Percentiles rank a stretch among this genome's conserved stretches.
Conservation (phyloP, 2,888 invertebrate species). For the Achlya flavicornis region DNA sequence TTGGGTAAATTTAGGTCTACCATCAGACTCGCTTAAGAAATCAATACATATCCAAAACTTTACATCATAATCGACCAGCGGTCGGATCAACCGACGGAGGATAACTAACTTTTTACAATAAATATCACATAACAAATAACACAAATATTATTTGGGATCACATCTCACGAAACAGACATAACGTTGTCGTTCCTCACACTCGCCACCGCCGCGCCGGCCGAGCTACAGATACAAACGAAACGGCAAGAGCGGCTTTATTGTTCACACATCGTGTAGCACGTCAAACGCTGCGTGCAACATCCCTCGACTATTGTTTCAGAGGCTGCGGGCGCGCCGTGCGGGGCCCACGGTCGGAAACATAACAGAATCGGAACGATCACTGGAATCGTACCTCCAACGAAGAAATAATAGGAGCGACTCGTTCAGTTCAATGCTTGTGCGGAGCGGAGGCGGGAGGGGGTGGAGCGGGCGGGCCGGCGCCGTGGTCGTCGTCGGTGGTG, state of each 20-base stretch:
- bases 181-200: background rate
- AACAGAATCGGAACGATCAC: constrained; percentile 2
- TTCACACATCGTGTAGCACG: no score
- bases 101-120: background rate
- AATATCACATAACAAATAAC: constrained; percentile 7
- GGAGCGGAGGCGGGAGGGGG: background rate
- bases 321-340: no score
- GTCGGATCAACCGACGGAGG: background rate
- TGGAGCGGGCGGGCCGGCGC: no score
- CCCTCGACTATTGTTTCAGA: background rate
- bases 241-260: no score
- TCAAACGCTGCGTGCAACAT: background rate
- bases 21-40: background rate
- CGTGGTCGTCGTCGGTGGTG: constrained; percentile 26
- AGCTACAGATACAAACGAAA: background rate
- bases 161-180: background rate
- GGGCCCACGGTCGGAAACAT: background rate
- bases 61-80: background rate
- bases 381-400: background rate
- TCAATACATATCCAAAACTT: background rate
- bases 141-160: constrained; percentile 7
- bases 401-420: background rate
- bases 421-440: background rate
- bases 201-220: background rate
- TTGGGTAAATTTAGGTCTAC: background rate